Percentiles rank a stretch among this genome's conserved stretches.
These are phyloP conservation scores for Paramormyrops kingsleyae DNA, from an alignment of 2,113 vertebrate species.

Conservation along the genomic window DNA sequence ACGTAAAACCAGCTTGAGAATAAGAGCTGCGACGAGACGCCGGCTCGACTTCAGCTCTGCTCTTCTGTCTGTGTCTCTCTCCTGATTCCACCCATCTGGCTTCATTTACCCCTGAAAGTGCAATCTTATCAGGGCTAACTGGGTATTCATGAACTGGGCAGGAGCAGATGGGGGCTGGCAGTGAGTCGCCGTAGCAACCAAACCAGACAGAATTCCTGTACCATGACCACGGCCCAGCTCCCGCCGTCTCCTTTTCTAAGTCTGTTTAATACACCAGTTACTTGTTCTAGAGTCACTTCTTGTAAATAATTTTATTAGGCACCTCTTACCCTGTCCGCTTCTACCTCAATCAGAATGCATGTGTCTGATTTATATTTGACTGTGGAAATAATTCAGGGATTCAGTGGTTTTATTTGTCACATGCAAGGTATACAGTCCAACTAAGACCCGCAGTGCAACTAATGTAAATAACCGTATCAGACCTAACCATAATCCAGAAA, in stretches of 20 bases:
- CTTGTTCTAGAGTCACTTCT: neutral
- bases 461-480: neutral
- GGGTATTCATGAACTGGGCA: conserved; percentile 4
- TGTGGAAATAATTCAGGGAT: neutral
- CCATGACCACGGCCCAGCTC: neutral
- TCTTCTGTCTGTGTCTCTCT: neutral
- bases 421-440: neutral
- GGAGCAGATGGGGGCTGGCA: neutral
- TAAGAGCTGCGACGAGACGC: neutral
- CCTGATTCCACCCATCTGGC: conserved; percentile 6
- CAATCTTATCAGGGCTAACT: conserved; percentile 5
- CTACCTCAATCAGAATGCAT: neutral
- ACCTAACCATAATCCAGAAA: neutral
- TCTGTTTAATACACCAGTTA: neutral
- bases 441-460: neutral
- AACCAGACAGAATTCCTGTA: neutral
- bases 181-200: neutral
- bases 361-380: neutral
- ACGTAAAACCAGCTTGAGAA: neutral
- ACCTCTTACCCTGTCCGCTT: neutral
- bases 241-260: neutral
- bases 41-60: neutral
- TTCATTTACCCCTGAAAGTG: conserved; percentile 1
- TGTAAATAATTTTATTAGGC: neutral
- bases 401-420: neutral